Base-by-base conservation (phyloP, 2,113 vertebrate species). In the Sceloporus undulatus region DNA sequence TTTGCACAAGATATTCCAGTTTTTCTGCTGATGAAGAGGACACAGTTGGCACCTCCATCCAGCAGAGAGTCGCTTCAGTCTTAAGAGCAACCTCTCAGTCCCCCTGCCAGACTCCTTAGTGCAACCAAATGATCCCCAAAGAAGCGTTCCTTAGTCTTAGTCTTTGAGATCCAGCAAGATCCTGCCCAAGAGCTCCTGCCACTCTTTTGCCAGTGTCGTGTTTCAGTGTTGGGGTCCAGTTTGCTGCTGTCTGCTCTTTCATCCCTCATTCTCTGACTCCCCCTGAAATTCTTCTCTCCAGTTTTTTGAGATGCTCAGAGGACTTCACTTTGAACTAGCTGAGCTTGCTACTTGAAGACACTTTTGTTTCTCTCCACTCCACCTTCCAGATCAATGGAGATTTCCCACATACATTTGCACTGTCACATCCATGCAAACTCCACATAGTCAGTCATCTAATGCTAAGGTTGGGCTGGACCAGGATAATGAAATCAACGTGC, bases 101-200 rank as follows among this genome's bases (percentile, higher is more conserved):
- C 80, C 71, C 70, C 3, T 3, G 4, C n/a, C 5, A 16, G 18
- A 29, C 48, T 8, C 1, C 16, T 8, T 9, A 11, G 42, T 6
- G n/a, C 68, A 42, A 9, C 77, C 66, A 23, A 1, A 16, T 9
- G 77, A 73, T 59, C 59, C 70, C 16, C 40, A 74, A 1, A 48
- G 79, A 83, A 6, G 5, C 2, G 18, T 27, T 16, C 25, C 79
- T 34, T 14, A 9, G 4, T 8, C 2, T 34, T 76, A 9, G 4
- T 8, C 2, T 34, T 76, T 9, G 2, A 38, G 59, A 27, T 68
- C 73, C 80, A 88, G 80, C 87, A 11, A 9, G 23, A 68, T 16
- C 38, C 80, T 88, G 87, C 87, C 80, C 29, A 7, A 80, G 70
- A 87, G 38, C 13, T 62, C 79, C 68, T 34, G 56, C 54, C 34